A percentile compares a stretch with the other conserved stretches of the same genome.
Evolutionary conservation across 2,797 vertebrate genomes (phyloP).

Genomic region (Onychomys leucogaster): DNA sequence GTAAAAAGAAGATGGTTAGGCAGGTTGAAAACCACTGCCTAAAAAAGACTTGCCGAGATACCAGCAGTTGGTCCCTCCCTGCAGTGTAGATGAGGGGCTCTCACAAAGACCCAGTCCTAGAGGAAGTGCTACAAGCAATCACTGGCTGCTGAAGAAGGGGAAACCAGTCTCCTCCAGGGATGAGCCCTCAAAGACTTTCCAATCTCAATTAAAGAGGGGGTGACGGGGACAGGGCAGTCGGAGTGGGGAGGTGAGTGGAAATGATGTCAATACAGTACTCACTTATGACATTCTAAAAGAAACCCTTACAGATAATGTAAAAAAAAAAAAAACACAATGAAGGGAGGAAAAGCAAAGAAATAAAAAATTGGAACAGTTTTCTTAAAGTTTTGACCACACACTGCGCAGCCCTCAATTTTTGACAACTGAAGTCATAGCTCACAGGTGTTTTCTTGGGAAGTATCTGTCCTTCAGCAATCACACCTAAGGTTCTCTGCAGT

Average conservation of each 20-base stretch:
- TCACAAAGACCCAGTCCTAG: neutral
- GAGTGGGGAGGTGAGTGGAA: too few species aligned
- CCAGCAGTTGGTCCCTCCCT: neutral
- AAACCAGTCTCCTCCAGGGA: too few species aligned
- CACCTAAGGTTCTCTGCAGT: fast-evolving
- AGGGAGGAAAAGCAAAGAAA: neutral
- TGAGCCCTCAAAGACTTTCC: too few species aligned
- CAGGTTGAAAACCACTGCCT: neutral
- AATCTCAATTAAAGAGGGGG: neutral
- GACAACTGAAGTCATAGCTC: neutral
- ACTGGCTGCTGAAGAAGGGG: neutral
- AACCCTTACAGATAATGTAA: neutral
- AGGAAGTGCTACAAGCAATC: neutral
- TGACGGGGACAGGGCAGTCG: neutral
- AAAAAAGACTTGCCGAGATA: neutral
- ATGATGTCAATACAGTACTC: neutral
- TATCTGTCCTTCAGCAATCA: neutral
- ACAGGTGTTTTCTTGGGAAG: fast-evolving
- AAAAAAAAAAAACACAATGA: neutral
- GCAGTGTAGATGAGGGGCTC: neutral
- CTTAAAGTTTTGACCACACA: neutral
- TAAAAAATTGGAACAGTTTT: neutral
- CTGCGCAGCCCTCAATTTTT: neutral
- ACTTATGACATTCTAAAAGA: neutral
- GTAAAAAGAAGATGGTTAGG: neutral